A percentile compares a stretch with the other conserved stretches of the same genome.
These are phyloP conservation scores for Oophaga sylvatica DNA, from an alignment of 2,797 vertebrate species.

Conservation along the genomic window DNA sequence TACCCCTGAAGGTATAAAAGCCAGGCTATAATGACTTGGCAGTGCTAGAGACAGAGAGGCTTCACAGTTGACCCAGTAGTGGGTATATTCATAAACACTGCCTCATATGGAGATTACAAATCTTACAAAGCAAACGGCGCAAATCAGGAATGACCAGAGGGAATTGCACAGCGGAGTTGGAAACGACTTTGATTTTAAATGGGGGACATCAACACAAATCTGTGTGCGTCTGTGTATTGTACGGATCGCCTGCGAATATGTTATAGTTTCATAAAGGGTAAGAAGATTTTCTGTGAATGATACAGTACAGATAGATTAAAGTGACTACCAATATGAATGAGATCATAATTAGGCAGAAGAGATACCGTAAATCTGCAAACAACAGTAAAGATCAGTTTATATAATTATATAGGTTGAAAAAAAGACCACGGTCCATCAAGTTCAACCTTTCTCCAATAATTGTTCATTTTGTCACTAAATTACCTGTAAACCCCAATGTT, in stretches of 20 bases:
- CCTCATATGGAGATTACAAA: constrained; percentile 55
- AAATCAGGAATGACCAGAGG: constrained; percentile 53
- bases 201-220: not conserved
- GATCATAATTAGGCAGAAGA: not conserved
- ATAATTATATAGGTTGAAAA: too few species aligned
- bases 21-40: constrained; percentile 69
- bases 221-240: not conserved
- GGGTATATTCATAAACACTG: constrained; percentile 65
- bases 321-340: too few species aligned
- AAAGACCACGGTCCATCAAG: too few species aligned
- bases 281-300: not conserved
- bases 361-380: not conserved
- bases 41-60: constrained; percentile 58
- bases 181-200: constrained; percentile 41
- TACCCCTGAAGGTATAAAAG: constrained; percentile 63
- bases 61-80: constrained; percentile 61
- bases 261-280: not conserved
- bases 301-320: not conserved
- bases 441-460: too few species aligned
- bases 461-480: too few species aligned
- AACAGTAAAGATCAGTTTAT: not conserved
- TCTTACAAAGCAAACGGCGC: constrained; percentile 55
- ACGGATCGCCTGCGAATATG: not conserved
- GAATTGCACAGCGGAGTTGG: constrained; percentile 30
- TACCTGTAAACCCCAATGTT: too few species aligned